These are phyloP conservation scores for Dascillus cervinus DNA, from an alignment of 2,888 invertebrate genomes.

Conservation along the genomic window DNA sequence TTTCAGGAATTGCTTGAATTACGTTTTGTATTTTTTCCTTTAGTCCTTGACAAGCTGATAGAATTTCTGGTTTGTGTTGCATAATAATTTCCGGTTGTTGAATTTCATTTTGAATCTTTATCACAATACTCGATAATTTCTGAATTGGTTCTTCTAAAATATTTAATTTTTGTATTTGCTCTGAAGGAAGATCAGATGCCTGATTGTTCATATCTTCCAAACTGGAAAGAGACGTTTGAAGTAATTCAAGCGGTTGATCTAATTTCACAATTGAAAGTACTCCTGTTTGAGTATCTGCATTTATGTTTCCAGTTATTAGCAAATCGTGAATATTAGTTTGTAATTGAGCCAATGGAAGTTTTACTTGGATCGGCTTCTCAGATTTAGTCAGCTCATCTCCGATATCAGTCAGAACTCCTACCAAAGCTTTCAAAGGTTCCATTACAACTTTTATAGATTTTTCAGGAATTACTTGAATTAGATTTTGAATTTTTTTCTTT, in stretches of 20 bases:
- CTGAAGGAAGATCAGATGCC: no score
- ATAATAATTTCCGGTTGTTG: conserved; percentile 9
- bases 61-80: conserved; percentile 15
- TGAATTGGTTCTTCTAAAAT: conserved; percentile 8
- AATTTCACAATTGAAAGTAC: conserved; percentile 1
- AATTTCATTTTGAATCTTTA: conserved; percentile 5
- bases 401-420: no score
- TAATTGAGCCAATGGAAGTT: no score
- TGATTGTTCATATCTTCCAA: background rate
- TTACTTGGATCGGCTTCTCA: no score
- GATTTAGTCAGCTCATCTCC: no score
- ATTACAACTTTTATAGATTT: no score
- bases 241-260: conserved; percentile 3
- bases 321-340: no score
- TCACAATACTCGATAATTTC: conserved; percentile 13
- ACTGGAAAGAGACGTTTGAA: conserved; percentile 3
- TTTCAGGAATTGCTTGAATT: background rate
- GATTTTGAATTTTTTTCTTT: conserved; percentile 7
- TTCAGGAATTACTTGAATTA: background rate
- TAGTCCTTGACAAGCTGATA: conserved; percentile 16
- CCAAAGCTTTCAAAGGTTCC: no score
- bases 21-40: conserved; percentile 7
- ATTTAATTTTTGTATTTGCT: conserved; percentile 2
- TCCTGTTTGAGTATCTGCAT: conserved; percentile 2
- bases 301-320: no score